A percentile compares a stretch with the other conserved stretches of the same genome.
phyloP scores from a whole-genome alignment of 1,140 invertebrate species.

The Caenorhabditis latens region DNA sequence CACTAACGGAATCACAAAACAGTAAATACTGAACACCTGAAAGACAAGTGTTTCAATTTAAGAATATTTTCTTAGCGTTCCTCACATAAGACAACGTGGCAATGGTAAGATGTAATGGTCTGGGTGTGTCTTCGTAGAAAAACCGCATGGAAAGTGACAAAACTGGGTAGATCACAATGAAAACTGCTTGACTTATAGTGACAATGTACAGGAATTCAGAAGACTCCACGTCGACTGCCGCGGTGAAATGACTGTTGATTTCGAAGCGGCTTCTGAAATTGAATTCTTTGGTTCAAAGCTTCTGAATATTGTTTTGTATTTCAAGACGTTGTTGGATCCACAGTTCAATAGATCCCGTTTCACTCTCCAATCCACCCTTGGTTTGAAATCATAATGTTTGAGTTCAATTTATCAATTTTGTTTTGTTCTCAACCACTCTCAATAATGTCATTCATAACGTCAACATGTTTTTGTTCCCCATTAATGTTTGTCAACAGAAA shows the following conservation, averaged over 20 bases:
- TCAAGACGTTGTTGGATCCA: too few relatives aligned
- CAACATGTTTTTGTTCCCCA: slow-evolving; percentile 28
- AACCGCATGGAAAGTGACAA: not conserved
- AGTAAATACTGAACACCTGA: slow-evolving; percentile 39
- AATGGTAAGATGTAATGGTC: slow-evolving; percentile 8
- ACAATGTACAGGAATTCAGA: slow-evolving; percentile 40
- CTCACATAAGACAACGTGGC: slow-evolving; percentile 25
- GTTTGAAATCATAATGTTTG: not conserved
- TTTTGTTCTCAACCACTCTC: not conserved
- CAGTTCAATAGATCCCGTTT: too few relatives aligned
- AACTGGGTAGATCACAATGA: slow-evolving; percentile 23
- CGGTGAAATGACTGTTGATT: slow-evolving; percentile 37
- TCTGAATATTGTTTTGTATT: too few relatives aligned
- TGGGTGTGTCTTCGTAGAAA: not conserved
- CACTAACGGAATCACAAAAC: not conserved
- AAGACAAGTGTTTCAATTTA: not conserved
- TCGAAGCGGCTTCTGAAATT: slow-evolving; percentile 29
- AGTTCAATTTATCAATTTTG: not conserved
- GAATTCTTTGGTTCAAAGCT: not conserved
- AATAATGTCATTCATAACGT: not conserved
- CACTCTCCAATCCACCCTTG: too few relatives aligned
- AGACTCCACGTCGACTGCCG: slow-evolving; percentile 28
- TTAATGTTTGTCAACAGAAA: not conserved
- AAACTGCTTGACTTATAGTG: not conserved
- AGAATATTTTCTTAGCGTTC: not conserved